Base-by-base conservation (phyloP, 2,113 vertebrate species). In the Gallinago paraguaiae region DNA sequence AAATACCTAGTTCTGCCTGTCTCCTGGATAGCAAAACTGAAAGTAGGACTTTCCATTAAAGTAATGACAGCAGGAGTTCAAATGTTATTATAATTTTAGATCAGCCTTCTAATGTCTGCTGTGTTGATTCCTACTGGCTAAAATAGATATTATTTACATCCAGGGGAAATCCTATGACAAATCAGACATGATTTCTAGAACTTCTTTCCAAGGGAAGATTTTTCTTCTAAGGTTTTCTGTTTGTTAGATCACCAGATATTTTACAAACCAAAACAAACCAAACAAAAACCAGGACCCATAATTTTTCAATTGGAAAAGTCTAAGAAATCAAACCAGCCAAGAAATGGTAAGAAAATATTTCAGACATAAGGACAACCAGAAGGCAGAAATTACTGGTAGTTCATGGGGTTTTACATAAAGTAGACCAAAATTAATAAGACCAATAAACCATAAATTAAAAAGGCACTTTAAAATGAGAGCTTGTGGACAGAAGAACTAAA, bases 301-400 rank as follows among this genome's bases (percentile, higher is more conserved):
- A 76, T 86, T 88, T 88, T 93, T 93, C 82, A 69, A 4, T 27
- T 92, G 54, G 70, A 82, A 86, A 86, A 51, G 63, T 15, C 33
- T 87, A 86, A 88, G 46, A 92, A 86, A 65, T 88, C 12, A 88
- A 92, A 71, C 30, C 17, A 81, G n/a, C 50, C 68, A 90, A 88
- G 59, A 95, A 96, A 74, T 67, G 16, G 12, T 67, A 90, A 80
- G 56, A 90, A 95, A 94, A 83, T 4, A 53, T 63, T 96, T 90
- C 64, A 90, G 76, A 59, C 39, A 19, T 77, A 77, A 80, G 86
- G 39, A 33, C 65, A 95, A 71, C 13, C 53, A 88, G 67, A 71
- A 8, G 6, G 45, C 48, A 80, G 37, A 81, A 91, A 81, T 68
- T 77, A 41, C 27, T 90, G 43, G 33, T 79, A 72, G 25, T 61